Evolutionary conservation across 1,140 invertebrate species (phyloP).

Genomic region (Drosophila persimilis): DNA sequence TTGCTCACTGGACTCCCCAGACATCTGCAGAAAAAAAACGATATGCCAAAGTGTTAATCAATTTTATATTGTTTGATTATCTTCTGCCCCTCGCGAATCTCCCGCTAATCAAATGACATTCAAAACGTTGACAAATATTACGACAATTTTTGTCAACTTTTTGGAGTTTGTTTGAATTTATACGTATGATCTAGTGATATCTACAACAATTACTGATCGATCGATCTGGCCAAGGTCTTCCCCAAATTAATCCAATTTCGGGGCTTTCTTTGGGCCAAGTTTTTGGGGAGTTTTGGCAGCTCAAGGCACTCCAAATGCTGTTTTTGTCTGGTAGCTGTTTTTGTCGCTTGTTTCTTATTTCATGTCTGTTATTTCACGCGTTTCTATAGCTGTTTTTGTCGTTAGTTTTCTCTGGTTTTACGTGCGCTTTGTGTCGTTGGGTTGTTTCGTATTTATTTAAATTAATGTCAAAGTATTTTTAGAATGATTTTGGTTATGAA

Average conservation of each 20-base stretch:
- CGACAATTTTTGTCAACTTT: conserved; percentile 38
- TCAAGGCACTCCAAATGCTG: background rate
- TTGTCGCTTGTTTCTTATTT: background rate
- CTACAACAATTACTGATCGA: conserved; percentile 18
- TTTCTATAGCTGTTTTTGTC: background rate
- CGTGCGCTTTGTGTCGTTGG: background rate
- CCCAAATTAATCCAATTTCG: conserved; percentile 4
- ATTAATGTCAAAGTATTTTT: background rate
- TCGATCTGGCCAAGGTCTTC: conserved; percentile 17
- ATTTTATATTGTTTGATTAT: conserved; percentile 14
- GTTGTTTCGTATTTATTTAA: conserved; percentile 1
- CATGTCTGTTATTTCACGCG: too few relatives aligned
- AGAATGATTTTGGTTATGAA: background rate
- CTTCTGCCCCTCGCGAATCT: background rate
- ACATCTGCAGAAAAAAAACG: conserved; percentile 42
- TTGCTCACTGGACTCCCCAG: conserved; percentile 35
- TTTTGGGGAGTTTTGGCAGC: conserved; percentile 6
- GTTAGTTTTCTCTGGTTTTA: background rate
- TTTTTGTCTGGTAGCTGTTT: background rate
- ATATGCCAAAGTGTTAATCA: conserved; percentile 40
- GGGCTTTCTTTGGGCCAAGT: conserved; percentile 23
- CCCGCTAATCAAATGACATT: conserved; percentile 33
- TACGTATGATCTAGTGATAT: conserved; percentile 29
- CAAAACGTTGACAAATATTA: conserved; percentile 32
- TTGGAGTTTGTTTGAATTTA: conserved; percentile 24